Evolutionary conservation across 2,797 vertebrate species (phyloP).

Genomic region (Champsocephalus esox): DNA sequence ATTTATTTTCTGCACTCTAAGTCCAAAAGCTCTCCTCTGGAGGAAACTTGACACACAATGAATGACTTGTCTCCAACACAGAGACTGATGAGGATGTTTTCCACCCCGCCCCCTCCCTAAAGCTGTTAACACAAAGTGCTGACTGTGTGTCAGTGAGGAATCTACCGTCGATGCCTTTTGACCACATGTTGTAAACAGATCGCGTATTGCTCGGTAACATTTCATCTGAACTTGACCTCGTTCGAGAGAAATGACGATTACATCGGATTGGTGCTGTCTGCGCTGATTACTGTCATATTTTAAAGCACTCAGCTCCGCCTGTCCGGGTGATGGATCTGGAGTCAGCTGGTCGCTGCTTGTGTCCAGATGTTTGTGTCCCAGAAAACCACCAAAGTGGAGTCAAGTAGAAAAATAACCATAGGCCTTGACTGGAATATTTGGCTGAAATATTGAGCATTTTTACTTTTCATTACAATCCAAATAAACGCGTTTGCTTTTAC

Average conservation of each 20-base stretch:
- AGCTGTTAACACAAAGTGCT: conserved; percentile 87
- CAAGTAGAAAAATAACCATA: not conserved
- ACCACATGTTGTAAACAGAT: conserved; percentile 88
- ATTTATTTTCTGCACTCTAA: not conserved
- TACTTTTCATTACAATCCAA: not conserved
- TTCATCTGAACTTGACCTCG: conserved; percentile 90
- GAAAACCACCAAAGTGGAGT: not conserved
- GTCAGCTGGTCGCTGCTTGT: conserved; percentile 11
- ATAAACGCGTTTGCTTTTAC: not conserved
- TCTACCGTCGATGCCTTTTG: conserved; percentile 86
- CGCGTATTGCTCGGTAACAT: conserved; percentile 91
- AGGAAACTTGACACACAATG: conserved; percentile 69
- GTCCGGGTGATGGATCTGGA: conserved; percentile 65
- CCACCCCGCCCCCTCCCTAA: conserved; percentile 27
- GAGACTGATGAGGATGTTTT: conserved; percentile 76
- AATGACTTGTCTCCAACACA: conserved; percentile 51
- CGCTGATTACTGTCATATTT: conserved; percentile 90
- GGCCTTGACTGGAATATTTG: not conserved
- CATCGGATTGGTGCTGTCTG: conserved; percentile 87
- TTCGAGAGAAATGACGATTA: conserved; percentile 88
- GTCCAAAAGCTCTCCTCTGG: conserved; percentile 6
- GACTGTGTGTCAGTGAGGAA: conserved; percentile 84
- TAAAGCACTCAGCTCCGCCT: conserved; percentile 77
- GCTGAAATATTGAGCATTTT: too few relatives aligned
- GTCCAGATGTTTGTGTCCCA: conserved; percentile 15